Evolutionary conservation across 2,797 vertebrate species (phyloP).

Genomic region (Rhinichthys osculus): DNA sequence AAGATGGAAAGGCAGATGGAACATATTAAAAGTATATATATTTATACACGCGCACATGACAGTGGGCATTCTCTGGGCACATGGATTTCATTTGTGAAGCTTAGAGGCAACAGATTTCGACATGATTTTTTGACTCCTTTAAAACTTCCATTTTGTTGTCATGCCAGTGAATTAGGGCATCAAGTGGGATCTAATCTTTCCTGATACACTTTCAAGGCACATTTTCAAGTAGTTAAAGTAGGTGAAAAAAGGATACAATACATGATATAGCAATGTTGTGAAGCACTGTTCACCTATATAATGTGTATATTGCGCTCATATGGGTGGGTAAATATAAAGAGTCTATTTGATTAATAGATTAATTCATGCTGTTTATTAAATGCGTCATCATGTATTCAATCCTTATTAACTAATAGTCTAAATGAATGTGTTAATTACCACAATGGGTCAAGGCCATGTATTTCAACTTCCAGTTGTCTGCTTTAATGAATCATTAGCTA

Average conservation of each 20-base stretch:
- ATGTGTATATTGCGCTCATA: neutral
- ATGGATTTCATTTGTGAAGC: conserved; percentile 68
- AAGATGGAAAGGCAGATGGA: conserved; percentile 64
- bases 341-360: neutral
- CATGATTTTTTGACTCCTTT: conserved; percentile 57
- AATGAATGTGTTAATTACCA: neutral
- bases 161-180: neutral
- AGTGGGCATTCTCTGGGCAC: conserved; percentile 52
- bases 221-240: neutral
- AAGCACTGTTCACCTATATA: neutral
- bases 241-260: neutral
- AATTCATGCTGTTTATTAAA: neutral
- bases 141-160: conserved; percentile 43
- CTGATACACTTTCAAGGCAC: neutral
- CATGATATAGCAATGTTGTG: no score
- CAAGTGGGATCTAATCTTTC: conserved; percentile 28
- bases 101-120: conserved; percentile 59
- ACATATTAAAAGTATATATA: conserved; percentile 62
- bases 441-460: neutral
- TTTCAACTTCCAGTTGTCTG: neutral
- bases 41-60: conserved; percentile 39
- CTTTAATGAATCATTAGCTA: neutral
- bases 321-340: neutral
- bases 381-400: neutral
- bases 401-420: neutral